phyloP scores from a whole-genome alignment of 30 jellyfish, hydroid and myxozoan species.

The Turritopsis rubra region DNA sequence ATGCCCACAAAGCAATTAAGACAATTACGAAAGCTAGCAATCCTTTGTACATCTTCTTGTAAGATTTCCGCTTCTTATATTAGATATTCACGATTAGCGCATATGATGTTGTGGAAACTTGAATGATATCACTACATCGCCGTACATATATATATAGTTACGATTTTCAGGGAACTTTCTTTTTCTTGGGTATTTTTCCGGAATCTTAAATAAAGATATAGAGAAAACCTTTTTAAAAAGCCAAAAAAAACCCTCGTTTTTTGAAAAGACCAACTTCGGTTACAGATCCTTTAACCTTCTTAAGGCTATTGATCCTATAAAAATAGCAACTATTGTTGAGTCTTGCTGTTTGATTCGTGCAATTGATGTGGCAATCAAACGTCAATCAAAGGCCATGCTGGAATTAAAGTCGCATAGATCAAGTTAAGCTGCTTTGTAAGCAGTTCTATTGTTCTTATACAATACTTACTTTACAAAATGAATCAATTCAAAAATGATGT shows the following conservation, averaged over 20 bases:
- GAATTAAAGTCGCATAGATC: background rate
- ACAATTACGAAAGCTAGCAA: background rate
- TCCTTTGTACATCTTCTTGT: background rate
- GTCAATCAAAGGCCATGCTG: background rate
- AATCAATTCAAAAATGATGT: background rate
- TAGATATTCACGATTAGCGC: background rate
- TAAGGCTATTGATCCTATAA: background rate
- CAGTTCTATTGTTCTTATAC: background rate
- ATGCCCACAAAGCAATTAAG: background rate
- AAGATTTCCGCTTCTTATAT: background rate
- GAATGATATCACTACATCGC: background rate
- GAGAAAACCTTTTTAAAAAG: background rate
- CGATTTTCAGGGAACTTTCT: background rate
- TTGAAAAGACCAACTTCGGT: background rate
- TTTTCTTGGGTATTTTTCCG: background rate
- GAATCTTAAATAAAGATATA: background rate
- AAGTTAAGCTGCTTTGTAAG: background rate
- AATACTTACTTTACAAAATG: background rate
- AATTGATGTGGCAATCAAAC: background rate
- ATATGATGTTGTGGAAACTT: background rate
- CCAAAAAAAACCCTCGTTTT: background rate
- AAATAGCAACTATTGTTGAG: background rate
- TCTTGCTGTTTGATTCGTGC: background rate
- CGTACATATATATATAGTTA: background rate
- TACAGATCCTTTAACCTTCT: background rate